Evolutionary conservation across 1,140 invertebrate genomes (phyloP).

Genomic region (Drosophila eugracilis): DNA sequence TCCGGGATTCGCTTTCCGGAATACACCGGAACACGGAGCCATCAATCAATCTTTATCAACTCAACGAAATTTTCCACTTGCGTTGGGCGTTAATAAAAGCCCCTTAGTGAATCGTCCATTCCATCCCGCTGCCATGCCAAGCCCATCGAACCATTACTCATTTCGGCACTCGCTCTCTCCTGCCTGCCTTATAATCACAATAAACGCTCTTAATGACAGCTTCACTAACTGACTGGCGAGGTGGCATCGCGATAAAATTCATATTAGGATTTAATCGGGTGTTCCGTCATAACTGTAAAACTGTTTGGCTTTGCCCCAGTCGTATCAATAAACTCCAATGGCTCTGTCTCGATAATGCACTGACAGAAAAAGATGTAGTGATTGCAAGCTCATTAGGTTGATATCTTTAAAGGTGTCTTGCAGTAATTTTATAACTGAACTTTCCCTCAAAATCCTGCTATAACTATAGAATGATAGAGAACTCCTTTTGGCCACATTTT

Average conservation of each 20-base stretch:
- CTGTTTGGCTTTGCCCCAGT: constrained; percentile 51
- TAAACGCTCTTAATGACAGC: constrained; percentile 71
- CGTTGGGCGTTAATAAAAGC: constrained; percentile 68
- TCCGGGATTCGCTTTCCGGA: constrained; percentile 5
- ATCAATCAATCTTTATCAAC: constrained; percentile 79
- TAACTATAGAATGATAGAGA: no score
- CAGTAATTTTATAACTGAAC: no score
- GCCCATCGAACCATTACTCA: constrained; percentile 48
- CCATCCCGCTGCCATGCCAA: background rate
- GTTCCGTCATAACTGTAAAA: constrained; percentile 72
- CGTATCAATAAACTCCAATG: constrained; percentile 69
- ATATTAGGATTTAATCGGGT: constrained; percentile 79
- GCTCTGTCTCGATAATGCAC: constrained; percentile 30
- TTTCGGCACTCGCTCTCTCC: constrained; percentile 53
- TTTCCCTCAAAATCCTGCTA: no score
- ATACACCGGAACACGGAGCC: constrained; percentile 9
- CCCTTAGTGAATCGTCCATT: constrained; percentile 24
- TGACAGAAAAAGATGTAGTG: no score
- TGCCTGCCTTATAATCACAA: constrained; percentile 58
- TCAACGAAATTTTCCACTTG: constrained; percentile 63
- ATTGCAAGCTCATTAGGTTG: no score
- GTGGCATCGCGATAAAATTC: constrained; percentile 63
- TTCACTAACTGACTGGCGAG: constrained; percentile 41
- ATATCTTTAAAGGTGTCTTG: no score
- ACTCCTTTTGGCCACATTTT: background rate